Base-by-base conservation (phyloP, 2,797 vertebrate species). In the Leptodactylus fallax region DNA sequence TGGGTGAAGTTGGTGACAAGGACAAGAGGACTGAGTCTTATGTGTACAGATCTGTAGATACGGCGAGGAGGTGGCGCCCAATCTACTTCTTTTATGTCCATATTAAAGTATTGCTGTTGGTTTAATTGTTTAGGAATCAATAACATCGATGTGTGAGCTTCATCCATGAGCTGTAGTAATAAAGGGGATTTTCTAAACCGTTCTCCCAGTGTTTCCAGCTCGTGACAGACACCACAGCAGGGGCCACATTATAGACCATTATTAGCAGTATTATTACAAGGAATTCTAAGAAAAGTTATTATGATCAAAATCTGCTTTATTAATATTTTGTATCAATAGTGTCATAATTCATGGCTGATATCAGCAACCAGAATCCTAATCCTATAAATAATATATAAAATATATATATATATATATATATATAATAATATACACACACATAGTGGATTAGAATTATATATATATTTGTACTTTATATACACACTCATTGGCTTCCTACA, bases 101-200 rank as follows among this genome's bases (percentile, higher is more conserved):
- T 53, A 78, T 85, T 87, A 77, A 81, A 86, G 58, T 78, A 80
- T 88, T 87, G 90, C 71, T 85, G 85, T 89, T 82, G 58, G 72
- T 82, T 85, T 85, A 56, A 86, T 86, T 87, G 87, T 89, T 77
- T 89, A 90, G 90, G 88, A 80, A 60, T 60, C 60, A 74, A 69
- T 89, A 86, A 86, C 88, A 78, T 45, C 61, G 65, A 76, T 69
- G 55, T 96, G 96, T 97, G 96, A 94, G 93, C 95, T 97, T 96
- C 19, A 21, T 96, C 96, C 95, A 95, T 97, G 96, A 96, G 96
- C 95, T 92, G 94, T 96, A 97, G 96, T 97, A 99, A 99, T 99
- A 99, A 99, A 99, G 97, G 97, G 97, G 98, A 98, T 99, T 99
- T 98, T 98, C 96, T 94, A 95, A 90, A 90, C 85, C 13, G 61